These are phyloP conservation scores for Ceratina australensis DNA, from an alignment of 1,140 invertebrate species.

Conservation along the genomic window DNA sequence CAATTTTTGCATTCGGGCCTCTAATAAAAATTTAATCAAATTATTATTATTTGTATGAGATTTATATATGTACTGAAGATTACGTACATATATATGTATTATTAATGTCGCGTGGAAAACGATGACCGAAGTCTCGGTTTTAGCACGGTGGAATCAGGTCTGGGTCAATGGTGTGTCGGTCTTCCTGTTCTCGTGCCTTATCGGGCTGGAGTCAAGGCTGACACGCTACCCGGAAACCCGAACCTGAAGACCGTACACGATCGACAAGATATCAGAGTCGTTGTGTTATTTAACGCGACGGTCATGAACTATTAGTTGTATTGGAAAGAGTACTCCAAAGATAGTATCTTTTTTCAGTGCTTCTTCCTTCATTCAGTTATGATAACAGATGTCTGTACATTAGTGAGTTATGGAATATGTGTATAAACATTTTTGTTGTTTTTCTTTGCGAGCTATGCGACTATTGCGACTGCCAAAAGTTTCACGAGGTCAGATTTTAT, in stretches of 20 bases:
- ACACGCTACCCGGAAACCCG: conserved; percentile 49
- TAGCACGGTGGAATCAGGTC: conserved; percentile 26
- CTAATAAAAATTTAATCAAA: too few species aligned
- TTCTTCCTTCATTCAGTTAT: too few species aligned
- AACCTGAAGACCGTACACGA: conserved; percentile 28
- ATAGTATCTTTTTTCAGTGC: neutral
- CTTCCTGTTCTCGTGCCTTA: conserved; percentile 56
- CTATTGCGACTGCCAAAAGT: too few species aligned
- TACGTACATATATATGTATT: neutral
- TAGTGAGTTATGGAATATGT: too few species aligned
- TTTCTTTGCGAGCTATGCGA: too few species aligned
- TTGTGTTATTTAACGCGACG: conserved; percentile 36
- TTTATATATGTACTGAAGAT: too few species aligned
- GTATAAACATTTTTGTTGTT: too few species aligned
- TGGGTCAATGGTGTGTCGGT: conserved; percentile 44
- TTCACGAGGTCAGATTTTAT: too few species aligned
- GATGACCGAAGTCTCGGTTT: neutral
- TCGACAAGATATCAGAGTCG: conserved; percentile 41
- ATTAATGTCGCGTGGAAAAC: neutral
- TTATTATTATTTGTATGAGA: too few species aligned
- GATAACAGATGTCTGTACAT: too few species aligned
- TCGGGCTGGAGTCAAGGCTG: conserved; percentile 48
- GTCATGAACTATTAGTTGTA: neutral
- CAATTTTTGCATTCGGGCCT: too few species aligned
- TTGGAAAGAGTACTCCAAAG: neutral